These are phyloP conservation scores for Prionchulus punctatus DNA, from an alignment of 2,888 invertebrate species.

Conservation along the genomic window DNA sequence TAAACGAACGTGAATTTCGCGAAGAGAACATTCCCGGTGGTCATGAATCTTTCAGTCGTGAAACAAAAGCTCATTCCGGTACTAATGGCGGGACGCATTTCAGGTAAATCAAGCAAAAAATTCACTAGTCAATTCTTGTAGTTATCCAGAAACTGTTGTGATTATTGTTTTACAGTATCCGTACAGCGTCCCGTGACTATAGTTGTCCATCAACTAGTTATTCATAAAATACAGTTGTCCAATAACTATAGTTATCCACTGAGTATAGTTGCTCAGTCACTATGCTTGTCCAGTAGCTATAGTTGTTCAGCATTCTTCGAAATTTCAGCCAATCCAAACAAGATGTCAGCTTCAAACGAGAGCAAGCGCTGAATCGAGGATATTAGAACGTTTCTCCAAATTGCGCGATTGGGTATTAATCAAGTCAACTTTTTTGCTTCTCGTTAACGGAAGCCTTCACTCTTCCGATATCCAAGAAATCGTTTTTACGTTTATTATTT, in stretches of 20 bases:
- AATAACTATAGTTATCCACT: too few species aligned
- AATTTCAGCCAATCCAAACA: slow-evolving; percentile 23
- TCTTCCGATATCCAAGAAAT: too few species aligned
- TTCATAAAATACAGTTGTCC: too few species aligned
- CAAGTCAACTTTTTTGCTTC: too few species aligned
- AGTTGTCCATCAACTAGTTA: too few species aligned
- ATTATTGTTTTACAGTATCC: too few species aligned
- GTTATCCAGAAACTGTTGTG: background rate
- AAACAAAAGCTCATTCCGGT: slow-evolving; percentile 17
- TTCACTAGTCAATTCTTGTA: background rate
- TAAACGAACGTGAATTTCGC: slow-evolving; percentile 17
- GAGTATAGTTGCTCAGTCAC: too few species aligned
- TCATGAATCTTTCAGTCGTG: slow-evolving; percentile 23
- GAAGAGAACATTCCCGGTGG: slow-evolving; percentile 28
- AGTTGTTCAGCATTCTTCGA: background rate
- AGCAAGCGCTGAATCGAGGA: slow-evolving; percentile 13
- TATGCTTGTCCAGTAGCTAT: background rate
- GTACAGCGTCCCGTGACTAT: too few species aligned
- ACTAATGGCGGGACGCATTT: slow-evolving; percentile 20
- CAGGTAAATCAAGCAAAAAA: slow-evolving; percentile 14
- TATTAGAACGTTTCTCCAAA: background rate
- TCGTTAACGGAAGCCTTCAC: too few species aligned
- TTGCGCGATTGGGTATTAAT: too few species aligned
- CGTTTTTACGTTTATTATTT: too few species aligned
- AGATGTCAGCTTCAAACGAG: slow-evolving; percentile 25